Conservation (phyloP, 2,797 vertebrate species). For the Enteromius afrohamiltoni region DNA sequence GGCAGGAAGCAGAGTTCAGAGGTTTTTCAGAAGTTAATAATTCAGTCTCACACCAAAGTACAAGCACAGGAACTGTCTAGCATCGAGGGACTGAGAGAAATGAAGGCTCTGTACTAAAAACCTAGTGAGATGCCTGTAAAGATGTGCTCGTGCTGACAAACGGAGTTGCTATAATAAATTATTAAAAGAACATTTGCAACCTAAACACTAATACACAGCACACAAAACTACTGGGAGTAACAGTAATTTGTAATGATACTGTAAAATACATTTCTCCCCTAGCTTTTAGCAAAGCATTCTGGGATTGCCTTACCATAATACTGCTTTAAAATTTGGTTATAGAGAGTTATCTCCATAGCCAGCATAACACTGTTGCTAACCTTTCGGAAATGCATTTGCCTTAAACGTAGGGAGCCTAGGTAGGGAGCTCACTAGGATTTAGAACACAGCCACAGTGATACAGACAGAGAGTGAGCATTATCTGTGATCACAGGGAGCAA, state of each 20-base stretch:
- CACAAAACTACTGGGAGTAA: neutral
- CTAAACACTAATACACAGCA: too few relatives aligned
- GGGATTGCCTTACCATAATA: neutral
- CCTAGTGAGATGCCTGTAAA: neutral
- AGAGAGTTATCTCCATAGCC: neutral
- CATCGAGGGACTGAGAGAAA: neutral
- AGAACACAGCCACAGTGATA: neutral
- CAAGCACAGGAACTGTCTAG: neutral
- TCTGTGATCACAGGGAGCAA: slow-evolving; percentile 34
- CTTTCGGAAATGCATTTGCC: neutral
- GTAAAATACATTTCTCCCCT: neutral
- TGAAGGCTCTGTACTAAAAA: slow-evolving; percentile 4
- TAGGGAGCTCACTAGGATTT: neutral
- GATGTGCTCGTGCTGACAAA: slow-evolving; percentile 5
- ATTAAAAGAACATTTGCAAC: too few relatives aligned
- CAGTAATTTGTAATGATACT: neutral
- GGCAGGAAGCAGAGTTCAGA: slow-evolving; percentile 47
- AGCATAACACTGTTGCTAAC: neutral
- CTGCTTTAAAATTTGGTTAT: neutral
- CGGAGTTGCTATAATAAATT: neutral
- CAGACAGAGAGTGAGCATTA: neutral
- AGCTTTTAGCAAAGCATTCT: neutral
- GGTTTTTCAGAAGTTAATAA: slow-evolving; percentile 67
- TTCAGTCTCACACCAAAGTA: slow-evolving; percentile 49
- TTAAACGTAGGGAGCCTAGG: neutral